These are phyloP conservation scores for Neolamprologus sp. DNA, from an alignment of 2,113 vertebrate species.

Conservation along the genomic window DNA sequence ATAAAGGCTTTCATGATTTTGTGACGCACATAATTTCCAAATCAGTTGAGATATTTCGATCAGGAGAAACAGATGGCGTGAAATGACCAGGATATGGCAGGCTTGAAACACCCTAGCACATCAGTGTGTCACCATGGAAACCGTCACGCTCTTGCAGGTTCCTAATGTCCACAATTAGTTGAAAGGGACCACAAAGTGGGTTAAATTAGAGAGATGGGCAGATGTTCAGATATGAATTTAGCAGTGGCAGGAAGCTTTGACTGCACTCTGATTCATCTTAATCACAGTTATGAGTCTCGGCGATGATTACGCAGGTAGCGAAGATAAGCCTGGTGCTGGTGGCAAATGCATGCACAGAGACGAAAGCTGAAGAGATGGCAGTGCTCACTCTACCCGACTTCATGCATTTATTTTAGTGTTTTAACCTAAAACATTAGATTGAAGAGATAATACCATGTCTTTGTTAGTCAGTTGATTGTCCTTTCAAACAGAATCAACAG, in stretches of 20 bases:
- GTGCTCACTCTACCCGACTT: not conserved
- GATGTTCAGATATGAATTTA: constrained; percentile 57
- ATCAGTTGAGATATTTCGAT: constrained; percentile 29
- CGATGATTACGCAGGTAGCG: constrained; percentile 6
- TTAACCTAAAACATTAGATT: not conserved
- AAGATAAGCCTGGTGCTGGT: not conserved
- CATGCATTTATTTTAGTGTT: not conserved
- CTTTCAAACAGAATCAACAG: not conserved
- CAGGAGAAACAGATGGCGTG: constrained; percentile 57
- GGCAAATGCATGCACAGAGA: not conserved
- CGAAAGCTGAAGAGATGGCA: not conserved
- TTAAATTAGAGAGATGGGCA: constrained; percentile 41
- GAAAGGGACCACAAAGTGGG: constrained; percentile 55
- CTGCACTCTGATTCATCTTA: constrained; percentile 27
- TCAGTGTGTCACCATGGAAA: constrained; percentile 61
- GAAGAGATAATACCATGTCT: not conserved
- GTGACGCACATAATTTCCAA: constrained; percentile 36
- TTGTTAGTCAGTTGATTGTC: not conserved
- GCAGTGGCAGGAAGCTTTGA: not conserved
- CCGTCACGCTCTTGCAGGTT: constrained; percentile 47
- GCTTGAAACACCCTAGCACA: not conserved
- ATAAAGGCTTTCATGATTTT: constrained; percentile 1
- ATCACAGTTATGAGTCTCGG: constrained; percentile 4
- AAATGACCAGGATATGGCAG: constrained; percentile 46
- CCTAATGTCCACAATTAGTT: constrained; percentile 63